Evolutionary conservation across 2,888 invertebrate genomes (phyloP), one percentile per base, ranked within the genome.

Genomic region (Blomia tropicalis): DNA sequence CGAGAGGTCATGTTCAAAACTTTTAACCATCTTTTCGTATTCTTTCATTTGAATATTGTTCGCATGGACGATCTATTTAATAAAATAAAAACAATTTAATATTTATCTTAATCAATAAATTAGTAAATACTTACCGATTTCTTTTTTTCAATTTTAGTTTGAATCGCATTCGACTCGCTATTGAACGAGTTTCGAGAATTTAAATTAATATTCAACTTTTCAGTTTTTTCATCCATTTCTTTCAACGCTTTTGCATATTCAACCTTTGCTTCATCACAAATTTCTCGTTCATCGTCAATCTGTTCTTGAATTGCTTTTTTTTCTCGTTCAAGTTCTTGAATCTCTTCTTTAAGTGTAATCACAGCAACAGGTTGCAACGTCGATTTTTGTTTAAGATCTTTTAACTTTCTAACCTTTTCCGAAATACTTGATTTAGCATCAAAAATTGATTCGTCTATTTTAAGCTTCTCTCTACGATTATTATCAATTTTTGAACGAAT

Each of bases 331-430:
- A 41, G 22, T 43, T 47, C 43, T 11, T 59, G 30, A 17, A 63
- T 4, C 31, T 62, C 60, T 25, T 64, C 62, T 23, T 64, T 56
- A 14, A 62, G 27, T 23, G 58, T 36, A 17, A 56, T 22, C 2
- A 64, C 44, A 14, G 64, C 65, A 17, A 54, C 63, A 30, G 63
- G 61, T 19, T 29, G 17, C 14, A 56, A 29, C 2, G n/a, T 11
- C 14, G 56, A 14, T 36, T 56, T 56, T 43, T 1, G 31, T 25
- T 59, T 58, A 17, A 61, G 36, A 27, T 62, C 59, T n/a, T 58
- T 23, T 4, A 59, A 43, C 36, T 47, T 31, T n/a, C 31, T 41
- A n/a, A 63, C 60, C 25, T 11, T 30, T 29, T n/a, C 32, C 17
- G 56, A 23, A 19, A 22, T 5, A n/a, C 29, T 41, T 43, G 43